Conservation (phyloP, 1,140 invertebrate genomes). For the Platyura marginata region DNA sequence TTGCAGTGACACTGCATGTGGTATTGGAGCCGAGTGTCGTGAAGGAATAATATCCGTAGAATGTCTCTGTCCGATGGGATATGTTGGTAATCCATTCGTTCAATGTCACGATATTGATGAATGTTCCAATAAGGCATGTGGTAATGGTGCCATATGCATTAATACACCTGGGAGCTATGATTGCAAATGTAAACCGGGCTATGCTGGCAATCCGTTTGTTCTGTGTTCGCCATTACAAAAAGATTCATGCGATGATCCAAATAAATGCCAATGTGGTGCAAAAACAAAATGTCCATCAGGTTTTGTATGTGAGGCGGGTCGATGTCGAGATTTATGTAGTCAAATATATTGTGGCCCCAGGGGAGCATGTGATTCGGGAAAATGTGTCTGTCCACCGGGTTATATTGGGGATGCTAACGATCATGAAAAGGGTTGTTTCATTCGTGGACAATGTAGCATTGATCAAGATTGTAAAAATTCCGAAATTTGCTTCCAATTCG, state of each 20-base stretch:
- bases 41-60: constrained; percentile 52
- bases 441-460: constrained; percentile 51
- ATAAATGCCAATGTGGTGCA: constrained; percentile 45
- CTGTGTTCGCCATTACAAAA: constrained; percentile 49
- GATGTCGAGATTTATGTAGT: constrained; percentile 54
- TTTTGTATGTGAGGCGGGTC: constrained; percentile 45
- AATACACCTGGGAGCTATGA: constrained; percentile 75
- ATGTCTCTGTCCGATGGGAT: constrained; percentile 65
- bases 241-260: constrained; percentile 44
- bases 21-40: constrained; percentile 56
- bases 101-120: constrained; percentile 73
- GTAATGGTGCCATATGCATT: constrained; percentile 68
- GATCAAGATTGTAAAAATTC: constrained; percentile 60
- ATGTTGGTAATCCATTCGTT: constrained; percentile 70
- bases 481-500: constrained; percentile 71
- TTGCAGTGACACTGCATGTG: constrained; percentile 57
- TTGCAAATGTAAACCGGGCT: constrained; percentile 64
- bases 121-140: constrained; percentile 64
- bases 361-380: constrained; percentile 58
- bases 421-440: constrained; percentile 41
- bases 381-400: constrained; percentile 60
- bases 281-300: constrained; percentile 54
- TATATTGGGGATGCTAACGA: constrained; percentile 62
- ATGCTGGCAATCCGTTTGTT: constrained; percentile 69
- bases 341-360: constrained; percentile 58